These are phyloP conservation scores for Botia almorhae DNA, from an alignment of 2,797 vertebrate genomes.

Conservation along the genomic window DNA sequence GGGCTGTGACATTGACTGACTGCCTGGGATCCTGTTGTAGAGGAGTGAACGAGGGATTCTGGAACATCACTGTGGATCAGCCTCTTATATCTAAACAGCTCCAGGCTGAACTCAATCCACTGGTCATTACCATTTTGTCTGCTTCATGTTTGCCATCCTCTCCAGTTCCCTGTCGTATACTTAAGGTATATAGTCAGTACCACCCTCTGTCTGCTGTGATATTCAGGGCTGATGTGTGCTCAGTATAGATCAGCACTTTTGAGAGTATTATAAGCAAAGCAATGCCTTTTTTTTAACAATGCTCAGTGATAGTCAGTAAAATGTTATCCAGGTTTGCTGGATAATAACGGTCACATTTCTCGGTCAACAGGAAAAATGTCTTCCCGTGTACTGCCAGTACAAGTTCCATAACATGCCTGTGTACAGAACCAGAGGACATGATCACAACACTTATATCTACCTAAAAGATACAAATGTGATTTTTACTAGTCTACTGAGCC, in stretches of 20 bases:
- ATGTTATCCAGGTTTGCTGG: background rate
- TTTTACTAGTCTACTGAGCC: conserved; percentile 76
- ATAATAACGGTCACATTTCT: background rate
- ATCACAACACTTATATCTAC: conserved; percentile 72
- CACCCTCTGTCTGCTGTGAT: background rate
- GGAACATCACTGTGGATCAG: conserved; percentile 76
- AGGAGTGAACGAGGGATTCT: conserved; percentile 73
- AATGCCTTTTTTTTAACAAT: background rate
- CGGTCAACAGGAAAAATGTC: conserved; percentile 74
- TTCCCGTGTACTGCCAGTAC: conserved; percentile 85
- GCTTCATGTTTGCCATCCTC: conserved; percentile 76
- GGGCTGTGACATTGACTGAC: conserved; percentile 71
- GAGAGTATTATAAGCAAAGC: background rate
- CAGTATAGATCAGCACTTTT: background rate
- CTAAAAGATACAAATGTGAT: conserved; percentile 85
- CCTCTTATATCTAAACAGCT: conserved; percentile 82
- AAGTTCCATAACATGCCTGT: conserved; percentile 72
- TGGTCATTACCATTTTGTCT: conserved; percentile 81
- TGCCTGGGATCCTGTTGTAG: conserved; percentile 60
- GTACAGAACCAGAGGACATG: conserved; percentile 75
- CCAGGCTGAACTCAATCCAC: conserved; percentile 81
- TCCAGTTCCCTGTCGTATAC: conserved; percentile 71
- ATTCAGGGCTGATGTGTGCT: background rate
- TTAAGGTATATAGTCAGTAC: conserved; percentile 73
- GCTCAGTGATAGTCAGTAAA: no score